These are phyloP conservation scores for Corythornis leucogaster DNA, from an alignment of 2,797 vertebrate species.

Conservation along the genomic window DNA sequence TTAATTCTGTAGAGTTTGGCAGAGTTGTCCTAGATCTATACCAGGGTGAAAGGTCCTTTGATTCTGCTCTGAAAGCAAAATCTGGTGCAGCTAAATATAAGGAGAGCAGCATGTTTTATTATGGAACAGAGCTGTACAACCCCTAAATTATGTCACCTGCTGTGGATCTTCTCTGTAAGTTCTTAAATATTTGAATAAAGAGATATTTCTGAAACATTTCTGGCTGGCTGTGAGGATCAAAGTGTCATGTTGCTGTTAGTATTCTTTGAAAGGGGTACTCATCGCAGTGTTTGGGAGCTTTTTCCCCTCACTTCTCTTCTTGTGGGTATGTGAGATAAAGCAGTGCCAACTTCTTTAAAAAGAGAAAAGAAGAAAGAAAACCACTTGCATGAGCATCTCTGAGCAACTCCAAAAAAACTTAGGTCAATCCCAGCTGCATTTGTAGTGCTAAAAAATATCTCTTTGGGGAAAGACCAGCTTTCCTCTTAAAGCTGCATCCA, in stretches of 20 bases:
- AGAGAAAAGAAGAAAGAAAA: not conserved
- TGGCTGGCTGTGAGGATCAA: conserved; percentile 17
- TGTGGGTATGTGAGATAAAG: conserved; percentile 3
- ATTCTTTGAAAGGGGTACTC: conserved; percentile 16
- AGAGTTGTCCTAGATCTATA: conserved; percentile 38
- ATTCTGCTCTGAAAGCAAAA: not conserved
- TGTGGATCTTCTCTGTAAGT: not conserved
- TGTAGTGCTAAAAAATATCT: not conserved
- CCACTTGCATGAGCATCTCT: not conserved
- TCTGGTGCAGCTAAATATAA: not conserved
- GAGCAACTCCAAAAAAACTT: not conserved
- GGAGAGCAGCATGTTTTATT: not conserved
- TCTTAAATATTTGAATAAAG: conserved; percentile 52
- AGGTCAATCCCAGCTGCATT: not conserved
- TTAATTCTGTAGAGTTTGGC: conserved; percentile 38
- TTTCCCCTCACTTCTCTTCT: not conserved
- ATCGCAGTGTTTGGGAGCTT: not conserved
- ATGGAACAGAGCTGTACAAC: not conserved
- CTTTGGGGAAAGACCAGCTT: not conserved
- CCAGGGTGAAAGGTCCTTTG: conserved; percentile 6
- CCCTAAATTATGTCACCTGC: conserved; percentile 22
- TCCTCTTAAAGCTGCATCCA: not conserved
- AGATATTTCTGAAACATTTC: conserved; percentile 36
- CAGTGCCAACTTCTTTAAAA: not conserved
- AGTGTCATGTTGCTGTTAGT: not conserved